Base-by-base conservation (phyloP, 2,888 invertebrate genomes). In the Drosophila kuntzei region DNA sequence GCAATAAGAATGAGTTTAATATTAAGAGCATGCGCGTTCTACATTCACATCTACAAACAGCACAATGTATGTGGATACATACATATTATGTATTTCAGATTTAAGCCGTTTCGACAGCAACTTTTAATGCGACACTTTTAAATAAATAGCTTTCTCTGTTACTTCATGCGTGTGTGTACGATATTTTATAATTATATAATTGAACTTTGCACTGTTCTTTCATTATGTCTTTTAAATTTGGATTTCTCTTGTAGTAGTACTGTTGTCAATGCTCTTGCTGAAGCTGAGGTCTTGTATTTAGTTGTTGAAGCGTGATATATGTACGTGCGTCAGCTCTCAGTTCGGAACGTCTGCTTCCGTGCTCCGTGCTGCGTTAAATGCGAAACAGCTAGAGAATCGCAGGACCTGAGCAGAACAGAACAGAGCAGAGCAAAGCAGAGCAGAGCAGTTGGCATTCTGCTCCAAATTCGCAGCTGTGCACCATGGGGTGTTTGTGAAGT, bases 291-390 rank as follows among this genome's bases (percentile, higher is more conserved):
- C 41, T 16, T 36, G 43, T 57, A 16, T 64, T 57, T 50, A 20
- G 22, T 16, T 70, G 22, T 51, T 54, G 50, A 14, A 51, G 39
- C 69, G 51, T 63, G 61, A 53, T 62, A 58, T 78, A 74, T 62
- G 60, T 78, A 74, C 78, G 59, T 76, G 83, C 61, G 63, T 61
- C 60, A 34, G 43, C 37, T 46, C 27, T 37, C 46, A 50, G 58
- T 65, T 60, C 50, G 41, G 39, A 60, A 68, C 80, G 81, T 80
- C 81, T 75, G 71, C 63, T 78, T 67, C 63, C 80, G 60, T 65
- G 76, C 80, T 68, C 64, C 54, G 69, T 70, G 62, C 61, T 76
- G 72, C 65, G 67, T 59, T 66, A 67, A 87, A 79, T 82, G 85
- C 82, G 76, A 79, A 58, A 53, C 63, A 61, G 50, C 68, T 43